Conservation (phyloP, 92 coral and sea anemone species). For the Bergia sp. region DNA sequence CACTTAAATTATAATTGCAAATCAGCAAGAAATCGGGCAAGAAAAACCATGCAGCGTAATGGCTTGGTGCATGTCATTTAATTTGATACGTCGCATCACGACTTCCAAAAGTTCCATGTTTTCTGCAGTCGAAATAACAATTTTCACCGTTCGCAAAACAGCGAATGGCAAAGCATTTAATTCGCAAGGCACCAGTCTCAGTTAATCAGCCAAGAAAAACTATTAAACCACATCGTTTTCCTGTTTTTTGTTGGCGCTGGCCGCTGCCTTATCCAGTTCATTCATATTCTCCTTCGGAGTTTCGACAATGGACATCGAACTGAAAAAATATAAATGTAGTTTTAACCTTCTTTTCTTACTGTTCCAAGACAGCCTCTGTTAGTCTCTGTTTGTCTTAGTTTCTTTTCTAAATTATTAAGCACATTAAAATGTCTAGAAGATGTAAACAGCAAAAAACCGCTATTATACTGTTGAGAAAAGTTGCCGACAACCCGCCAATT, state of each 20-base stretch:
- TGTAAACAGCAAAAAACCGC: neutral
- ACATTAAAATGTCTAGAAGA: neutral
- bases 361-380: neutral
- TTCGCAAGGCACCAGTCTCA: neutral
- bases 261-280: neutral
- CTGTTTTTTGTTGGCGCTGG: neutral
- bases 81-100: too few relatives aligned
- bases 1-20: neutral
- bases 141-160: neutral
- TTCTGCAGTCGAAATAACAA: too few relatives aligned
- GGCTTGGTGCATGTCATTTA: neutral
- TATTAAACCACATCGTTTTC: too few relatives aligned
- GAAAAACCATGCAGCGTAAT: neutral
- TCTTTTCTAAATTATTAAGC: slow-evolving; percentile 8
- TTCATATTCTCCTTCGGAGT: too few relatives aligned
- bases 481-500: neutral
- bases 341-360: neutral
- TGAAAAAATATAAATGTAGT: too few relatives aligned
- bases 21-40: neutral
- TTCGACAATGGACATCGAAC: neutral
- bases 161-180: neutral
- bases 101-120: too few relatives aligned
- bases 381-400: neutral
- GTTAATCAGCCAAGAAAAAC: too few relatives aligned
- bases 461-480: neutral